A percentile compares a stretch with the other conserved stretches of the same genome.
These are phyloP conservation scores for Lutjanus campechanus DNA, from an alignment of 2,797 vertebrate species.

Conservation along the genomic window DNA sequence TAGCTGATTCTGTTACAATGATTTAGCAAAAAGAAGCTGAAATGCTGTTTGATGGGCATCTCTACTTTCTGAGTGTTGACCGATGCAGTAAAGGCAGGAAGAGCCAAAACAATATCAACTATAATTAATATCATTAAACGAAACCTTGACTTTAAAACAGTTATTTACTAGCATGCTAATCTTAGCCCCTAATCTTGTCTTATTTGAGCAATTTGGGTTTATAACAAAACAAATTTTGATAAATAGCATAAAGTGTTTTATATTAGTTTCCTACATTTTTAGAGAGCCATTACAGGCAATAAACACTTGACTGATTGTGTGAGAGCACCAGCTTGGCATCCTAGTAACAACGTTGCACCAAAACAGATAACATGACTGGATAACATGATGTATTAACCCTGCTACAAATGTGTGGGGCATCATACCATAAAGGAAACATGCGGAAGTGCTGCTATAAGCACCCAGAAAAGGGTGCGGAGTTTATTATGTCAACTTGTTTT, in stretches of 20 bases:
- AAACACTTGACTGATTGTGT: neutral
- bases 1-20: constrained; percentile 30
- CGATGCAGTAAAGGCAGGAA: neutral
- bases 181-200: neutral
- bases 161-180: neutral
- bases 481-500: constrained; percentile 47
- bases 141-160: neutral
- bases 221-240: neutral
- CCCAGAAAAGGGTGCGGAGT: constrained; percentile 2
- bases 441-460: constrained; percentile 14
- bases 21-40: constrained; percentile 25
- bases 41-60: constrained; percentile 14
- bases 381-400: constrained; percentile 6
- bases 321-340: neutral
- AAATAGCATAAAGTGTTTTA: neutral
- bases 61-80: neutral
- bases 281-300: neutral
- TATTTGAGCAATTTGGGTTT: neutral
- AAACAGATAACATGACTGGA: constrained; percentile 16
- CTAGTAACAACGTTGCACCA: neutral
- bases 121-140: neutral
- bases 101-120: neutral
- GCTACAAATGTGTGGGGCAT: constrained; percentile 15
- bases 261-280: neutral
- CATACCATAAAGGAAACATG: neutral